Evolutionary conservation across 2,113 vertebrate genomes (phyloP), one percentile per base, ranked within the genome.

Genomic region (Pteruthius melanotis): DNA sequence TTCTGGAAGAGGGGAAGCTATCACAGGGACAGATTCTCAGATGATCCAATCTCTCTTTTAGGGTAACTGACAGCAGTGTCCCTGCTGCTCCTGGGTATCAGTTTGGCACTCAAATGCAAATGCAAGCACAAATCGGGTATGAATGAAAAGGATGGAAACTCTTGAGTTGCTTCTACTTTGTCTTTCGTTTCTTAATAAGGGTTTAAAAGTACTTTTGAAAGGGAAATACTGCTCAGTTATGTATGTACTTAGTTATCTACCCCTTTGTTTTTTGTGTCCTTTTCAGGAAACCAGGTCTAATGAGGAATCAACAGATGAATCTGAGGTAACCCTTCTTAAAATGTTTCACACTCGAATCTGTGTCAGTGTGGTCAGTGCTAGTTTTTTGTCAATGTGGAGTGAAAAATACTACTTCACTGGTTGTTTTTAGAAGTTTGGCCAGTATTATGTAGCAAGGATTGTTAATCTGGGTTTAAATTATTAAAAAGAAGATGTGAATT

Each of bases 271-370:
- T 97, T 89, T 96, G 50, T 83, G 26, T 98, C 83, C 42, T 83
- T 97, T 98, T 56, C 96, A 99, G 99, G 98, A 95, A 90, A 97
- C 90, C 31, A 98, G 98, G 81, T 96, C 97, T 89, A 98, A 97
- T 93, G 99, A 99, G 64, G 99, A 99, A 94, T 99, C 98, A 87
- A 98, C 99, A 65, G 99, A 99, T 98, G 99, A 99, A 33, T 99
- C 99, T 35, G 99, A 99, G 98, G 99, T 99, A 99, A 98, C 97
- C 6, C 33, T 83, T 42, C n/a, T 64, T 53, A 45, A 74, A 90
- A 74, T 52, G 19, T 45, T 87, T 94, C 33, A 10, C 17, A 6
- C 15, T 44, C 6, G 0, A 63, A 45, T 60, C 44, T 50, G 18
- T 69, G 11, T 79, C 28, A 76, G 27, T 71, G 14, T 2, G 3